Percentiles rank a stretch among this genome's conserved stretches.
Evolutionary conservation across 2,797 vertebrate genomes (phyloP).

Genomic region (Tangara arthus): DNA sequence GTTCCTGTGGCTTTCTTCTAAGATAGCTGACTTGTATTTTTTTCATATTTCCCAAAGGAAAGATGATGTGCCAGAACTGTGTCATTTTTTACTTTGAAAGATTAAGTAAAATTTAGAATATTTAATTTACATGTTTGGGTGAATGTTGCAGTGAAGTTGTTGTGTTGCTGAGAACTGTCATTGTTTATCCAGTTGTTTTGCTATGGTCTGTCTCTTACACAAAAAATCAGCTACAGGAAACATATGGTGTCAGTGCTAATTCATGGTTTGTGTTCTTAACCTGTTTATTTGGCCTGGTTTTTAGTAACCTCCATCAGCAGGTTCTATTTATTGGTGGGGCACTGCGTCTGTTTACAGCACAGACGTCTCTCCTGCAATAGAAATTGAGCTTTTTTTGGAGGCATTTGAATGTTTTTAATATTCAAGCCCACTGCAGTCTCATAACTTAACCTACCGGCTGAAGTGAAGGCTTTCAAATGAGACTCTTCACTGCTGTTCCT

Average conservation of each 20-base stretch:
- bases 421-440: conserved; percentile 25
- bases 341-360: neutral
- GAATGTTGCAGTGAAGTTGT: neutral
- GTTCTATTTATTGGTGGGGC: neutral
- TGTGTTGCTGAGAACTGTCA: rapidly evolving
- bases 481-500: conserved; percentile 55
- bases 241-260: neutral
- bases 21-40: neutral
- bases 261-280: conserved; percentile 10
- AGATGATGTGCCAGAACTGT: neutral
- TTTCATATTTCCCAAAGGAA: neutral
- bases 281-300: neutral
- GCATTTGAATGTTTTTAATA: conserved; percentile 13
- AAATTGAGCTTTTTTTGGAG: neutral
- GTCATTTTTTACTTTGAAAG: neutral
- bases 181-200: neutral
- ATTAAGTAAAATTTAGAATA: neutral
- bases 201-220: neutral
- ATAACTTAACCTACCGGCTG: conserved; percentile 40
- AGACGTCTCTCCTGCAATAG: conserved; percentile 20
- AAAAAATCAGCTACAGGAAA: neutral
- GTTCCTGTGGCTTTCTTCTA: neutral
- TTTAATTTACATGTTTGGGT: neutral
- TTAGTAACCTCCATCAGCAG: neutral
- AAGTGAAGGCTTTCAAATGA: conserved; percentile 46